Conservation (phyloP, 2,888 invertebrate species). For the Epirrhoe tristata region DNA sequence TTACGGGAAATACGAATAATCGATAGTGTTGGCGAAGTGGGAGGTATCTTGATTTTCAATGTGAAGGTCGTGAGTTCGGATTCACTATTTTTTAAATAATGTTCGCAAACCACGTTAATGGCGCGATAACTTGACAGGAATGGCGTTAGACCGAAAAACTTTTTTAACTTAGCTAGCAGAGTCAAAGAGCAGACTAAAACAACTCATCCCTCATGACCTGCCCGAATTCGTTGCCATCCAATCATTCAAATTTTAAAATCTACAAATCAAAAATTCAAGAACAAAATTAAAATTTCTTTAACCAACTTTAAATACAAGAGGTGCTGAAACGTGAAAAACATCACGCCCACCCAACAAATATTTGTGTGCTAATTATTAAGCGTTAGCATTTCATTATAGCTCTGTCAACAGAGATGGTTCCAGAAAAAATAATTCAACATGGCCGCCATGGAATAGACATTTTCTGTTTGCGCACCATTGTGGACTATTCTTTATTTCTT, state of each 20-base stretch:
- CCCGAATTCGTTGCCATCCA: too few relatives aligned
- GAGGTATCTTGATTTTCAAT: not conserved
- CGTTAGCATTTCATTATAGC: slow-evolving; percentile 65
- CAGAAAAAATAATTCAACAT: slow-evolving; percentile 41
- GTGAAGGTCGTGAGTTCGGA: not conserved
- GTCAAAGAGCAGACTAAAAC: too few relatives aligned
- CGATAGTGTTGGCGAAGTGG: slow-evolving; percentile 22
- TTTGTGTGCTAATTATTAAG: slow-evolving; percentile 63
- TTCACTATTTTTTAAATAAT: not conserved
- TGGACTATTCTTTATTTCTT: not conserved
- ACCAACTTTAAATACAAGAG: slow-evolving; percentile 17
- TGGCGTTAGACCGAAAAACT: too few relatives aligned
- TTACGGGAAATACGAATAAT: slow-evolving; percentile 52
- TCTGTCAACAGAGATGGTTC: slow-evolving; percentile 49
- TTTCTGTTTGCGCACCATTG: slow-evolving; percentile 1
- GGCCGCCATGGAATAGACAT: slow-evolving; percentile 23
- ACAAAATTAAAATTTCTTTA: not conserved
- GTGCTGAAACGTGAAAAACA: slow-evolving; percentile 42
- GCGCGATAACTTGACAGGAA: too few relatives aligned
- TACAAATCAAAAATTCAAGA: not conserved
- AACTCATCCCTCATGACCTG: too few relatives aligned
- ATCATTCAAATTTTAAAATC: too few relatives aligned
- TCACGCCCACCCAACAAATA: slow-evolving; percentile 49
- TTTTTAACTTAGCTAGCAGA: too few relatives aligned
- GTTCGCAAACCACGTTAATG: too few relatives aligned